phyloP scores from a whole-genome alignment of 2,888 invertebrate genomes.

The Lacanobia oleracea region DNA sequence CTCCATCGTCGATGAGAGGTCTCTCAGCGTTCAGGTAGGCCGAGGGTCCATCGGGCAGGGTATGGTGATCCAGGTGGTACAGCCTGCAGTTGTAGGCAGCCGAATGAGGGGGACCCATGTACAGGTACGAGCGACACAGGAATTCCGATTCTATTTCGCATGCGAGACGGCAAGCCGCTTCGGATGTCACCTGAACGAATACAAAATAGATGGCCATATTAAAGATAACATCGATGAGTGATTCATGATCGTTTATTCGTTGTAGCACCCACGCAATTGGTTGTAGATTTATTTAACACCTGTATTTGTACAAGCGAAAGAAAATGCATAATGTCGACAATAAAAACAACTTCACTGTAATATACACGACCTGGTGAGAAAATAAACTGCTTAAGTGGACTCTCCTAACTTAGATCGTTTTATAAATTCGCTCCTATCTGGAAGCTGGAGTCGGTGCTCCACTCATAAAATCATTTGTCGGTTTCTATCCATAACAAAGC shows the following conservation, averaged over 20 bases:
- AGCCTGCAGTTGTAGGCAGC: constrained; percentile 97
- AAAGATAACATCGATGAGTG: constrained; percentile 50
- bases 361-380: not conserved
- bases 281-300: constrained; percentile 43
- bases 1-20: constrained; percentile 97
- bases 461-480: constrained; percentile 26
- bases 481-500: constrained; percentile 28
- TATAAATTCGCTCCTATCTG: constrained; percentile 27
- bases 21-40: constrained; percentile 97
- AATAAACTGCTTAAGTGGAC: constrained; percentile 14
- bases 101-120: constrained; percentile 94
- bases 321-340: not conserved
- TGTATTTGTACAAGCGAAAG: constrained; percentile 17
- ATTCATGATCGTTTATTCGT: constrained; percentile 52
- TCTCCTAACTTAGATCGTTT: constrained; percentile 3
- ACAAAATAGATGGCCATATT: constrained; percentile 63
- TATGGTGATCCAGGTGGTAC: constrained; percentile 97
- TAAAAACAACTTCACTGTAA: not conserved
- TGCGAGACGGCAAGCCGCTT: constrained; percentile 96
- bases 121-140: constrained; percentile 96
- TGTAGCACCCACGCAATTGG: constrained; percentile 30
- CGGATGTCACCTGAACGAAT: constrained; percentile 93
- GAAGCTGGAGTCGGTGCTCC: not conserved
- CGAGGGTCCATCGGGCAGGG: constrained; percentile 97
- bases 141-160: constrained; percentile 98